These are phyloP conservation scores for Ditylenchus dipsaci DNA, from an alignment of 1,140 invertebrate genomes.

Conservation along the genomic window DNA sequence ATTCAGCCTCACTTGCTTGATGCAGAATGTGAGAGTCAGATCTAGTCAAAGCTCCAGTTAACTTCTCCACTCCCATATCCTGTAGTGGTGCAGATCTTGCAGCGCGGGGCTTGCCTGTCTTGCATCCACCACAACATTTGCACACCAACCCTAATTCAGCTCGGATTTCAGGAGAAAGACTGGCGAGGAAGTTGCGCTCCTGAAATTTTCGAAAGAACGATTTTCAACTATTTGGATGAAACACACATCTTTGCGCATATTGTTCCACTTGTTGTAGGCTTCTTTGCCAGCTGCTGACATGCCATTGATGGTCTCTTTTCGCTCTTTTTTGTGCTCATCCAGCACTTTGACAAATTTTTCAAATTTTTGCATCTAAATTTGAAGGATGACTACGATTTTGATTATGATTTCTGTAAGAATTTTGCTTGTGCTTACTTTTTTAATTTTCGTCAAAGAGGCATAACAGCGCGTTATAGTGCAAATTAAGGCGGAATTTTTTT, in stretches of 20 bases:
- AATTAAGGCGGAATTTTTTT: no score
- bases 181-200: constrained; percentile 43
- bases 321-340: constrained; percentile 45
- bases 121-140: constrained; percentile 38
- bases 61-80: background rate
- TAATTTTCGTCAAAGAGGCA: background rate
- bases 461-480: no score
- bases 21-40: background rate
- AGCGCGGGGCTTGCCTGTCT: constrained; percentile 22
- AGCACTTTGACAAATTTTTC: constrained; percentile 40
- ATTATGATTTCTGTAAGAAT: background rate
- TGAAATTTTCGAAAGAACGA: no score
- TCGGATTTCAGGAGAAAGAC: constrained; percentile 32
- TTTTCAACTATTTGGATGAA: background rate
- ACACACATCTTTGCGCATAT: constrained; percentile 42
- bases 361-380: constrained; percentile 49
- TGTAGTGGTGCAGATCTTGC: background rate
- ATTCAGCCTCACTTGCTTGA: constrained; percentile 2
- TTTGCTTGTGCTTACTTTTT: no score
- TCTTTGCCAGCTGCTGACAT: constrained; percentile 35
- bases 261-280: constrained; percentile 50
- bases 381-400: no score
- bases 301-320: constrained; percentile 36
- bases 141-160: constrained; percentile 50
- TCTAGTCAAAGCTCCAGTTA: background rate